Evolutionary conservation across 2,888 invertebrate genomes (phyloP).

Genomic region (Eristalinus sepulchralis): DNA sequence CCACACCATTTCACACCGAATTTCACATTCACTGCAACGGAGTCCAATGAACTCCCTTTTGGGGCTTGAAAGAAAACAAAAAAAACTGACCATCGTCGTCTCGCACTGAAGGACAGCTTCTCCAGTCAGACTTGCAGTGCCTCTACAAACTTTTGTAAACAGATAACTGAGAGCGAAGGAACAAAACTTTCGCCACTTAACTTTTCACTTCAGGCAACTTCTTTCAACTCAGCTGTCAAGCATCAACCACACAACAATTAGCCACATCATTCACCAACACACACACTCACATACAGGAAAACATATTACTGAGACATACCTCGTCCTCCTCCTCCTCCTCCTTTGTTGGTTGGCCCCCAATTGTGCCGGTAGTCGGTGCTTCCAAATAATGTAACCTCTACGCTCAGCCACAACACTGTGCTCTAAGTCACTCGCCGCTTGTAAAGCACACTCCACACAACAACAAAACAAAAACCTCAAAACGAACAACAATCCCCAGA

Average conservation of each 20-base stretch:
- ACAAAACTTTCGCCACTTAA: background rate
- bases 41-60: too few relatives aligned
- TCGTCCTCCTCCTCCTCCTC: constrained; percentile 34
- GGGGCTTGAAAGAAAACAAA: too few relatives aligned
- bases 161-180: background rate
- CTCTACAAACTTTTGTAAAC: background rate
- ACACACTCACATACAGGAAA: background rate
- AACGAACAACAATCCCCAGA: constrained; percentile 5
- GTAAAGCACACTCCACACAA: constrained; percentile 10
- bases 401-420: background rate
- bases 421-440: background rate
- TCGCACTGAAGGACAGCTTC: too few relatives aligned
- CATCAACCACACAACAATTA: background rate
- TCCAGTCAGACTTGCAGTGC: background rate
- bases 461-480: background rate
- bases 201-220: background rate
- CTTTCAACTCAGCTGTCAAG: background rate
- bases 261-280: background rate
- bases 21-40: too few relatives aligned
- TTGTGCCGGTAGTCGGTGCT: constrained; percentile 34
- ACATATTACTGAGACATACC: background rate
- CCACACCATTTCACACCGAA: too few relatives aligned
- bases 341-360: constrained; percentile 57
- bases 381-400: background rate
- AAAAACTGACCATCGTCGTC: too few relatives aligned